These are phyloP conservation scores for Clostera curtula DNA, from an alignment of 2,888 invertebrate genomes.

Conservation along the genomic window DNA sequence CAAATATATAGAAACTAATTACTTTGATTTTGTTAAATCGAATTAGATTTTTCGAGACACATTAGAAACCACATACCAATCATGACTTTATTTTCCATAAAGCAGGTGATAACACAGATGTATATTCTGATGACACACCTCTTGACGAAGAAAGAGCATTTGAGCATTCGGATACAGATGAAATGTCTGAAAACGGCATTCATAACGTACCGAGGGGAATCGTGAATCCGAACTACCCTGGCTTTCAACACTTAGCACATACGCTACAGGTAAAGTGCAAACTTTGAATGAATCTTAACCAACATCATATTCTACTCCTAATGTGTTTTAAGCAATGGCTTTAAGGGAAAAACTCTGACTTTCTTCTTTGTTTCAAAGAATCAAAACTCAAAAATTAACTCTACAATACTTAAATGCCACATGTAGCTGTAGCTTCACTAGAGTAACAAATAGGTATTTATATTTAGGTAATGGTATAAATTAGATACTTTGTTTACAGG, in stretches of 20 bases:
- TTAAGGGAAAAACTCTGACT: too few species aligned
- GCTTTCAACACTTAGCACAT: conserved; percentile 87
- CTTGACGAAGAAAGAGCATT: conserved; percentile 71
- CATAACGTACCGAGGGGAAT: conserved; percentile 78
- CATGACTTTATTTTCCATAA: conserved; percentile 7
- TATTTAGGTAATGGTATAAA: too few species aligned
- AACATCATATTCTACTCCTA: too few species aligned
- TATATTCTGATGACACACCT: conserved; percentile 49
- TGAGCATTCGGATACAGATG: conserved; percentile 73
- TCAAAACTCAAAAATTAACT: too few species aligned
- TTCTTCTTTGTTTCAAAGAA: too few species aligned
- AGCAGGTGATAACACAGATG: conserved; percentile 39
- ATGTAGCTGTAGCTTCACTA: too few species aligned
- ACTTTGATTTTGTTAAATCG: too few species aligned
- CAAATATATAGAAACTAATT: too few species aligned
- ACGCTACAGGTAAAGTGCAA: conserved; percentile 73
- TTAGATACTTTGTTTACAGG: conserved; percentile 53
- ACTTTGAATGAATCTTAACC: conserved; percentile 32
- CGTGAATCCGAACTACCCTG: conserved; percentile 89
- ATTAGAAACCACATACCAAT: conserved; percentile 1
- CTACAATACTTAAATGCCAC: too few species aligned
- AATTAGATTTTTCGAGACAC: too few species aligned
- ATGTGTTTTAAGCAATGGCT: too few species aligned
- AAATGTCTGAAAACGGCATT: conserved; percentile 59
- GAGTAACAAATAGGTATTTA: too few species aligned